Conservation (phyloP, 1,140 invertebrate species). For the Parapsyche elsis region DNA sequence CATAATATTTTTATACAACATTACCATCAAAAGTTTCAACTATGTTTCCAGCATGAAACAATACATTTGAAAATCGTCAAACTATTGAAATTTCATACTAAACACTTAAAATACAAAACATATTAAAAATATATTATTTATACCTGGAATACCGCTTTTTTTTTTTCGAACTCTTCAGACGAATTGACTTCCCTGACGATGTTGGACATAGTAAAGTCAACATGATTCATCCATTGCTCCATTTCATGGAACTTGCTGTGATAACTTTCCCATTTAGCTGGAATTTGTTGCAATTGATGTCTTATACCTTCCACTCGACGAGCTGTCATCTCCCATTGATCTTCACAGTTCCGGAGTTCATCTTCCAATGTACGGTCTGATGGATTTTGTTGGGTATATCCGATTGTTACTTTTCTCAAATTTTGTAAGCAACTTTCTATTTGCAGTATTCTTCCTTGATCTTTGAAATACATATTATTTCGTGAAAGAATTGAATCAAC, state of each 20-base stretch:
- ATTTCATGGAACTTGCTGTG: constrained; percentile 85
- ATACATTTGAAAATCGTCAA: not conserved
- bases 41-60: constrained; percentile 56
- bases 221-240: constrained; percentile 90
- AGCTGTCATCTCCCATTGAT: constrained; percentile 79
- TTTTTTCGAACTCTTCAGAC: constrained; percentile 88
- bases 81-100: not conserved
- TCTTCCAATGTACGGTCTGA: constrained; percentile 74
- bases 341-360: constrained; percentile 74
- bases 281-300: constrained; percentile 85
- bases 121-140: constrained; percentile 31
- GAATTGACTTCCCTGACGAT: constrained; percentile 86
- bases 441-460: constrained; percentile 75
- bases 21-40: constrained; percentile 72
- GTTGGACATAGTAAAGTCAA: constrained; percentile 83
- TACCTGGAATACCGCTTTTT: constrained; percentile 91
- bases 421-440: constrained; percentile 81
- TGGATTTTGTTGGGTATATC: constrained; percentile 73
- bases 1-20: not conserved
- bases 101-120: not conserved
- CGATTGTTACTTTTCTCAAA: constrained; percentile 76
- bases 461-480: constrained; percentile 82
- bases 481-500: constrained; percentile 79
- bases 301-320: constrained; percentile 78
- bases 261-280: constrained; percentile 90